A percentile compares a stretch with the other conserved stretches of the same genome.
These are phyloP conservation scores for Pammene fasciana DNA, from an alignment of 2,888 invertebrate species.

Conservation along the genomic window DNA sequence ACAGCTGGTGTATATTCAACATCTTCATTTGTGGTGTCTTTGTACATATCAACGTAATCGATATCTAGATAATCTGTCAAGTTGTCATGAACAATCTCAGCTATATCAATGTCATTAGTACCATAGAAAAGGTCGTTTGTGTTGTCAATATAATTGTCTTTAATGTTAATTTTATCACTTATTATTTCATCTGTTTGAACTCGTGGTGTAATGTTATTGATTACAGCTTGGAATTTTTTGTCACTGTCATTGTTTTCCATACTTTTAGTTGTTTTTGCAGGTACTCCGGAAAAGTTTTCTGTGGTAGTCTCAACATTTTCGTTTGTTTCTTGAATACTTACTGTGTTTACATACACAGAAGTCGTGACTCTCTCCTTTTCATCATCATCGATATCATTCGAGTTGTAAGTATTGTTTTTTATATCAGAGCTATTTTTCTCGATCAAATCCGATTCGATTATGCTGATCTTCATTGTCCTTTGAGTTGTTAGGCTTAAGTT, in stretches of 20 bases:
- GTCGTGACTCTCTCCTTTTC: not conserved
- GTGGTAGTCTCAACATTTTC: not conserved
- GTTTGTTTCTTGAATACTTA: not conserved
- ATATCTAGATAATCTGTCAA: constrained; percentile 68
- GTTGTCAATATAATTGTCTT: constrained; percentile 52
- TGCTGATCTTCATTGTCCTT: not conserved
- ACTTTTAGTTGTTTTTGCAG: not conserved
- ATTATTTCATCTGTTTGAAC: not conserved
- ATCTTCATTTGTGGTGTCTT: constrained; percentile 71
- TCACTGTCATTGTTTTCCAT: not conserved
- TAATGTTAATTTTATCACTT: not conserved
- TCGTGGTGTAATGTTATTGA: not conserved
- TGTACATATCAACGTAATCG: constrained; percentile 72
- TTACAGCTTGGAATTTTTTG: not conserved
- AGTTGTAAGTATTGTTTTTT: not conserved
- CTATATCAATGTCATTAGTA: constrained; percentile 35
- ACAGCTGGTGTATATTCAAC: constrained; percentile 52
- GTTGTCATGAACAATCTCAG: constrained; percentile 53
- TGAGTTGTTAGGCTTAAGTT: not conserved
- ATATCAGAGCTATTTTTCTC: not conserved
- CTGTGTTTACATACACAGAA: not conserved
- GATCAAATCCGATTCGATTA: not conserved
- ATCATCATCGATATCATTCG: not conserved
- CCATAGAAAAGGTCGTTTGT: constrained; percentile 52
- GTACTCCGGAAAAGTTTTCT: not conserved